phyloP scores from a whole-genome alignment of 2,888 invertebrate genomes.

The Rhamnusium bicolor region DNA sequence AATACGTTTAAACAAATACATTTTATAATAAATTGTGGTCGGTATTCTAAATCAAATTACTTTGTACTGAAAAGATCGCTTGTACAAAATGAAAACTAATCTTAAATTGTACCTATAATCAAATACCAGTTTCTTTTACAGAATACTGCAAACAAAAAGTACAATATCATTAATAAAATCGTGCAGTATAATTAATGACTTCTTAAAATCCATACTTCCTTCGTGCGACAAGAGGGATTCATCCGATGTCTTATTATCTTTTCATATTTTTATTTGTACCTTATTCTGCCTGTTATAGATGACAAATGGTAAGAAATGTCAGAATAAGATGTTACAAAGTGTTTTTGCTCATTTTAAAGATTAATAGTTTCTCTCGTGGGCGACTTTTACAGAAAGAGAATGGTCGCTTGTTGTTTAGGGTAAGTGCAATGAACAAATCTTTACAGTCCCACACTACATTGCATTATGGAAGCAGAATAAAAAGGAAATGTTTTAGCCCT shows the following conservation, averaged over 20 bases:
- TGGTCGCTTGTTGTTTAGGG: slow-evolving; percentile 19
- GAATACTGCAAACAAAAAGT: neutral
- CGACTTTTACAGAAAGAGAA: slow-evolving; percentile 39
- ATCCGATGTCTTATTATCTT: slow-evolving; percentile 35
- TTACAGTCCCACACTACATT: slow-evolving; percentile 2
- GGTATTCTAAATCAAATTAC: no score
- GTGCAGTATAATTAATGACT: slow-evolving; percentile 28
- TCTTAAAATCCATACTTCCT: slow-evolving; percentile 27
- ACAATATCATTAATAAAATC: slow-evolving; percentile 13
- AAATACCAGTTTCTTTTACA: neutral
- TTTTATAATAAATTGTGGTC: no score
- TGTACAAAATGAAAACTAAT: no score
- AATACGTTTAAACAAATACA: no score
- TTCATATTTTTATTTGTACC: slow-evolving; percentile 36
- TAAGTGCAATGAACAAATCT: slow-evolving; percentile 17
- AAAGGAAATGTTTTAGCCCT: slow-evolving; percentile 5
- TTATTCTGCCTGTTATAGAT: slow-evolving; percentile 42
- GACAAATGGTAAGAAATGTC: slow-evolving; percentile 55
- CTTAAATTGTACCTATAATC: neutral
- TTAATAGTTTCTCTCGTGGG: slow-evolving; percentile 51
- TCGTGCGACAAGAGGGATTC: slow-evolving; percentile 30
- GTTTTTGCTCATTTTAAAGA: slow-evolving; percentile 60
- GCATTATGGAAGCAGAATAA: neutral
- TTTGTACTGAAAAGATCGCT: no score
- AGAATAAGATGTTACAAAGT: slow-evolving; percentile 56